Percentiles rank a stretch among this genome's conserved stretches.
Conservation (phyloP, 2,113 vertebrate species). For the Holacanthus passer region DNA sequence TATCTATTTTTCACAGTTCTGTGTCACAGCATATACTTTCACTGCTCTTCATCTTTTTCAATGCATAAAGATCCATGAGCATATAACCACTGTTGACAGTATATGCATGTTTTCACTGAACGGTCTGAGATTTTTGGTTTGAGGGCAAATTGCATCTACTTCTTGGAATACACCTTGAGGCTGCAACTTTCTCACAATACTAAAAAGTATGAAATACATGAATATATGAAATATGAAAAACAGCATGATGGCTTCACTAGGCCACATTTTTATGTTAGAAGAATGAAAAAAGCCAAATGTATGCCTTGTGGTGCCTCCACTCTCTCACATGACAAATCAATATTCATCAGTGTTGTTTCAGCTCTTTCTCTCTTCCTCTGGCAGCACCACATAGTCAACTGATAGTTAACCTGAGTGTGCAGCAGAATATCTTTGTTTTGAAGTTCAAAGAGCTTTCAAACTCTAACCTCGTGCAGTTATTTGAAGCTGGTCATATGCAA, state of each 20-base stretch:
- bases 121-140: neutral
- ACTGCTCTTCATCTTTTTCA: neutral
- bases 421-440: neutral
- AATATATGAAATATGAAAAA: no score
- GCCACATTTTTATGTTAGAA: neutral
- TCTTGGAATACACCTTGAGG: neutral
- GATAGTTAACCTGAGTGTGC: neutral
- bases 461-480: neutral
- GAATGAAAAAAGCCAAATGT: neutral
- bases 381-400: neutral
- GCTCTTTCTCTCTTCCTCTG: neutral
- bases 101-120: neutral
- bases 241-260: neutral
- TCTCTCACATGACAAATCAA: neutral
- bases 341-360: neutral
- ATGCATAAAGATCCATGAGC: neutral
- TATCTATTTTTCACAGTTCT: neutral
- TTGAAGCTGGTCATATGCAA: neutral
- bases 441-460: neutral
- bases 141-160: neutral
- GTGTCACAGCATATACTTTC: neutral
- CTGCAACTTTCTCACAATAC: neutral
- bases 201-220: no score
- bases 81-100: neutral
- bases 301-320: neutral